Base-by-base conservation (phyloP, 2,113 vertebrate genomes). In the Montifringilla adamsi region DNA sequence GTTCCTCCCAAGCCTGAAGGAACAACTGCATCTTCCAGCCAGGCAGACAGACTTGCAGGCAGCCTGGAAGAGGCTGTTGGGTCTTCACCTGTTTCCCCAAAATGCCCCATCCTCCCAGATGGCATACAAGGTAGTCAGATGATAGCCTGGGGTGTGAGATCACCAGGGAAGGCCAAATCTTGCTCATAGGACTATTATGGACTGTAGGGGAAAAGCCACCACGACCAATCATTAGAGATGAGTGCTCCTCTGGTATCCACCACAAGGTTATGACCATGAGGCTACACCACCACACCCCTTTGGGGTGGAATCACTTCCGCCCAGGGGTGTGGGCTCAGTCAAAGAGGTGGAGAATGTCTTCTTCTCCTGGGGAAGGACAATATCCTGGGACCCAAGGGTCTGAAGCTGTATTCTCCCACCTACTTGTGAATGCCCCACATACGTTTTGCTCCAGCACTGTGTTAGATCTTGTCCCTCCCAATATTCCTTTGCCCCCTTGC, bases 151-250 rank as follows among this genome's bases (percentile, higher is more conserved):
- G 9, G 10, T 26, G 24, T 46, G 62, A 68, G 23, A 33, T 46
- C 52, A 74, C 13, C 23, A 83, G 63, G 37, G 72, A 64, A 46
- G n/a, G 27, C 9, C 50, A 66, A 59, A 87, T 53, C 12, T 24
- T 80, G 22, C 41, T 84, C 62, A 27, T 7, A 47, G 26, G 10
- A 35, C 22, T 53, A 4, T 53, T 47, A 41, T 3, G 16, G 59
- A 55, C 31, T 31, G 10, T 4, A 81, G 30, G 33, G 17, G n/a
- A 23, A 82, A 80, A 81, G 21, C 26, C 33, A 52, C 8, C 44
- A 27, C 6, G 33, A 24, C 1, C 20, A 52, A 0, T 13, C 13
- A 7, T 12, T n/a, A 44, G 35, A 64, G 10, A 24, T 17, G 22
- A n/a, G 17, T 52, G 24, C 11, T 58, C 16, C 30, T 69, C 37